A percentile compares a stretch with the other conserved stretches of the same genome.
Conservation (phyloP, 2,888 invertebrate species). For the Catotricha subobsoleta region DNA sequence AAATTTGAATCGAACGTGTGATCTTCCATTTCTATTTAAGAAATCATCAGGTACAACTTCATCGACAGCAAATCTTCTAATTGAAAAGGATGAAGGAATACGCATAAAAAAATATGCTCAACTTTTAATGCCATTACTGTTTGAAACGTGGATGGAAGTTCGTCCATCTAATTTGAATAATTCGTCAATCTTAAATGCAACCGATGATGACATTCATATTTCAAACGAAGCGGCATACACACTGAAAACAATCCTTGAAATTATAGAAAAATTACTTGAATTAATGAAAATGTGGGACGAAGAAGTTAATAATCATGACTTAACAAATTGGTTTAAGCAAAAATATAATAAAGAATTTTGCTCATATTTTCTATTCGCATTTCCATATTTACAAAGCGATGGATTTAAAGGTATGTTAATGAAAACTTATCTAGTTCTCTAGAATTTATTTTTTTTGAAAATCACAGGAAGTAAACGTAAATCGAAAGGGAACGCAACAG, state of each 20-base stretch:
- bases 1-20: conserved; percentile 25
- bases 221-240: conserved; percentile 44
- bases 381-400: conserved; percentile 38
- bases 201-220: conserved; percentile 31
- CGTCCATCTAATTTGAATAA: conserved; percentile 30
- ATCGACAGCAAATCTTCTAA: conserved; percentile 26
- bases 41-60: conserved; percentile 25
- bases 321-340: conserved; percentile 33
- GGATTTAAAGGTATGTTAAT: conserved; percentile 1
- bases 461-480: conserved; percentile 16
- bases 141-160: conserved; percentile 73
- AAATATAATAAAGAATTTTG: conserved; percentile 36
- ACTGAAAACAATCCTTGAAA: conserved; percentile 42
- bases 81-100: conserved; percentile 19
- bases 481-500: conserved; percentile 29
- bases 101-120: conserved; percentile 40
- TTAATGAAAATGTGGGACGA: conserved; percentile 25
- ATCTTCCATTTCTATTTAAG: conserved; percentile 30
- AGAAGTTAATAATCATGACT: conserved; percentile 22
- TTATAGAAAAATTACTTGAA: conserved; percentile 41
- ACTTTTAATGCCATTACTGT: conserved; percentile 54
- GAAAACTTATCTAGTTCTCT: not conserved
- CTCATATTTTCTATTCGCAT: conserved; percentile 36
- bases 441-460: conserved; percentile 4
- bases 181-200: conserved; percentile 21